Percentiles rank a stretch among this genome's conserved stretches.
These are phyloP conservation scores for Dugesia japonica DNA, from an alignment of 2,888 invertebrate species.

Conservation along the genomic window DNA sequence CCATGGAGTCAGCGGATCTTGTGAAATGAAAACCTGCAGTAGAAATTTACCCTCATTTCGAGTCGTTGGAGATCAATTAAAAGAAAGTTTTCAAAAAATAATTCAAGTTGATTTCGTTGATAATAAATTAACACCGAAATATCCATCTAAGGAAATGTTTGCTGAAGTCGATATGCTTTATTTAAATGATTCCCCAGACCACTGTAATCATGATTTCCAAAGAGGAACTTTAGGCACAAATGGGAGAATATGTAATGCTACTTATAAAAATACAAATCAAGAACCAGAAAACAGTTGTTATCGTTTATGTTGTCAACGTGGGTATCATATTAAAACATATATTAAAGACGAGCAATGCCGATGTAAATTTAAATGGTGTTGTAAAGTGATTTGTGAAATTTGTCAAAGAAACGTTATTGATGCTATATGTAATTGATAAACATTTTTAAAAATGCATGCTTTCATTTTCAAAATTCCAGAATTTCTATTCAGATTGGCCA, in stretches of 20 bases:
- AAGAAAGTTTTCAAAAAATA: not conserved
- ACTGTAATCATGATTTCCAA: conserved; percentile 69
- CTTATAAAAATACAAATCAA: not conserved
- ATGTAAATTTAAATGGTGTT: conserved; percentile 91
- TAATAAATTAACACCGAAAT: not conserved
- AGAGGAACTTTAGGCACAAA: conserved; percentile 73
- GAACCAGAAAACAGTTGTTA: conserved; percentile 54
- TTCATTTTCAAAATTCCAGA: not conserved
- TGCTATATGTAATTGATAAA: conserved; percentile 26
- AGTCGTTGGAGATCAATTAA: conserved; percentile 24
- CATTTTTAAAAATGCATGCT: not conserved
- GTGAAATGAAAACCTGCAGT: conserved; percentile 32
- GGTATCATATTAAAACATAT: conserved; percentile 68
- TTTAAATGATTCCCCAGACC: conserved; percentile 64
- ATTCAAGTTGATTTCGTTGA: not conserved
- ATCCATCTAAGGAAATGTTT: not conserved
- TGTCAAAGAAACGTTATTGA: conserved; percentile 50
- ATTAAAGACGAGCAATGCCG: conserved; percentile 73
- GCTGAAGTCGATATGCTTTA: conserved; percentile 22
- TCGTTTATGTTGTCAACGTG: conserved; percentile 84
- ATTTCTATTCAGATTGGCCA: not conserved
- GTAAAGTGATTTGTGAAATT: conserved; percentile 80
- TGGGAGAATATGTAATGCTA: conserved; percentile 50
- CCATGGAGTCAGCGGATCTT: conserved; percentile 31
- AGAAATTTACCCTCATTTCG: conserved; percentile 28